phyloP scores from a whole-genome alignment of 2,797 vertebrate species.

The Thripadectes ignobilis region DNA sequence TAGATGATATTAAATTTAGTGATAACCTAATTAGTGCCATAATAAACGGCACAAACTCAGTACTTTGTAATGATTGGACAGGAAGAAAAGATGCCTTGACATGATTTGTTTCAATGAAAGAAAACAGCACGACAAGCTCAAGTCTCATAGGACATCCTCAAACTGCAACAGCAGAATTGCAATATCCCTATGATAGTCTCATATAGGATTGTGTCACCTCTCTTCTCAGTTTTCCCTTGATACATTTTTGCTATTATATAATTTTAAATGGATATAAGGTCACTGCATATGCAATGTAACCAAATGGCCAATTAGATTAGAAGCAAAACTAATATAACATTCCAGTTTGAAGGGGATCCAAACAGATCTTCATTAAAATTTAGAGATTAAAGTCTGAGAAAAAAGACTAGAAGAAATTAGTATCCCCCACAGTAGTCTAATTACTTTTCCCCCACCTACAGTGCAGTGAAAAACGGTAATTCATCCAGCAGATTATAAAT shows the following conservation, averaged over 20 bases:
- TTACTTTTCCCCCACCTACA: background rate
- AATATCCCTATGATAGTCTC: background rate
- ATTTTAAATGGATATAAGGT: background rate
- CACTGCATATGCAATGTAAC: background rate
- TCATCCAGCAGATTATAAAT: background rate
- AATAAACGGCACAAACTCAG: background rate
- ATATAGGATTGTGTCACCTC: background rate
- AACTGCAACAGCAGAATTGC: background rate
- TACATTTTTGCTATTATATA: background rate
- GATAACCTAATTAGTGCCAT: background rate
- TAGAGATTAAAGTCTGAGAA: background rate
- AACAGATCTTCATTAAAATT: slow-evolving; percentile 1
- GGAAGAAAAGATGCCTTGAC: background rate
- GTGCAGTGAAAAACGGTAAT: background rate
- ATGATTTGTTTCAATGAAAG: background rate
- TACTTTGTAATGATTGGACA: background rate
- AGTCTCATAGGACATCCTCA: background rate
- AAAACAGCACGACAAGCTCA: background rate
- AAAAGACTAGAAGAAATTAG: slow-evolving; percentile 6
- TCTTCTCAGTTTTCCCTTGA: background rate
- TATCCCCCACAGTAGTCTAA: background rate
- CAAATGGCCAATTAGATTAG: background rate
- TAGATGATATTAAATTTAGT: background rate
- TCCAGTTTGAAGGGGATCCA: background rate
- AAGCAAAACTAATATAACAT: background rate